Base-by-base conservation (phyloP, 2,888 invertebrate genomes). In the Nemurella pictetii region DNA sequence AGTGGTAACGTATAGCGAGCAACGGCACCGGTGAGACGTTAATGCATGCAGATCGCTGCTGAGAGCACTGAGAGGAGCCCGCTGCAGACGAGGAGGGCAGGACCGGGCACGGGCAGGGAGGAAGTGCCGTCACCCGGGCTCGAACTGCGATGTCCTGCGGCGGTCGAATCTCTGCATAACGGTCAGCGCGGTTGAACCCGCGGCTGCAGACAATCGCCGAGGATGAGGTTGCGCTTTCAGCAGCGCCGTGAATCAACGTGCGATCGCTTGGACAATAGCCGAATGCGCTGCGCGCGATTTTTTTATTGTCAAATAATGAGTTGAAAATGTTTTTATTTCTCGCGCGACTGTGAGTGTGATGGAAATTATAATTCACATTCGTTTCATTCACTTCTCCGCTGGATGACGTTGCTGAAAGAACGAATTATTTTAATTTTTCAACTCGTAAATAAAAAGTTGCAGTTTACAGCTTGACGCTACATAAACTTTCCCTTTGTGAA, bases 371-470 rank as follows among this genome's bases (percentile, higher is more conserved):
- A 75, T 75, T 75, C 26, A 12, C 55, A 55, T 55, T 55, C 55
- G 55, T 20, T 12, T 55, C 55, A 55, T 55, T 55, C 55, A 55
- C 55, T 55, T 55, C 55, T 55, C 20, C 20, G 55, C 55, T 55
- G 55, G 55, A 75, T 29, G 27, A 75, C 29, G 27, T 75, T 75
- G 27, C 27, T 75, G 29, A 75, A 75, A 26, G 27, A 26, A 75
- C 29, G 27, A 75, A 75, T 75, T 26, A 28, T 75, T 28, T 75
- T 75, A 75, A 75, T 75, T 15, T 26, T 55, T 25, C 2, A 55
- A 55, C 20, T 75, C 4, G 75, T 75, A 75, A 75, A 75, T 75
- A 75, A 75, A 26, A 26, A 29, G 75, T 75, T 75, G 55, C 55
- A 55, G 55, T 55, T 3, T 55, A 55, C 55, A 55, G 55, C 20